Evolutionary conservation across 1,140 invertebrate genomes (phyloP).

Genomic region (Ganaspis sp.): DNA sequence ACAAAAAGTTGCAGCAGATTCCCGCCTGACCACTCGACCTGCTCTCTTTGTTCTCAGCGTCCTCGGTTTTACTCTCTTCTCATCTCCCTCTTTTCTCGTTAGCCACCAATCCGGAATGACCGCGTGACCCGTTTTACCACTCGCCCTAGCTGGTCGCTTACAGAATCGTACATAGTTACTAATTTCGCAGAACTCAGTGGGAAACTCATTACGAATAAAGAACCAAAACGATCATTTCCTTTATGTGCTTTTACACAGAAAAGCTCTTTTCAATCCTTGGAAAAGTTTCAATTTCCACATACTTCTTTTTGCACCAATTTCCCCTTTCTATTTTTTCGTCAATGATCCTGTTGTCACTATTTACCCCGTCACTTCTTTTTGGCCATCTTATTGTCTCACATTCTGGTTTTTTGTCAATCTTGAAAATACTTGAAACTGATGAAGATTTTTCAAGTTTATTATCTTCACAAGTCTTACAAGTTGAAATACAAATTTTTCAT

Average conservation of each 20-base stretch:
- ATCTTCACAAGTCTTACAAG: no score
- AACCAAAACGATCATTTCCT: not conserved
- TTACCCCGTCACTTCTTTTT: no score
- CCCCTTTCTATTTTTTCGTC: not conserved
- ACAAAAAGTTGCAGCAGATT: conserved; percentile 18
- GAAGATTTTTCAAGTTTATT: no score
- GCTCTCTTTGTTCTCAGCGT: conserved; percentile 18
- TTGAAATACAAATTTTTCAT: no score
- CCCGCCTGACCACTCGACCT: conserved; percentile 2
- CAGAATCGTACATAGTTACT: not conserved
- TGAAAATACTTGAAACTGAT: no score
- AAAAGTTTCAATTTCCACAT: not conserved
- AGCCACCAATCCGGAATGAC: conserved; percentile 53
- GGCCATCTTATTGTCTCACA: no score
- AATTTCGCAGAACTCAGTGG: conserved; percentile 37
- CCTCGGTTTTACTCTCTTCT: conserved; percentile 32
- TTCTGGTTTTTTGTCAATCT: no score
- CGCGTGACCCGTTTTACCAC: conserved; percentile 57
- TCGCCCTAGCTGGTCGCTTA: conserved; percentile 15
- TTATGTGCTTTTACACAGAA: not conserved
- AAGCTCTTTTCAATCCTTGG: no score
- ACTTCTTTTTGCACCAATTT: not conserved
- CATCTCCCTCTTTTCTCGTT: conserved; percentile 34
- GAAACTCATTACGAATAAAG: not conserved
- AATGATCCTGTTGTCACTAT: no score